A percentile compares a stretch with the other conserved stretches of the same genome.
Conservation (phyloP, 2,797 vertebrate genomes). For the Danio kyathit region DNA sequence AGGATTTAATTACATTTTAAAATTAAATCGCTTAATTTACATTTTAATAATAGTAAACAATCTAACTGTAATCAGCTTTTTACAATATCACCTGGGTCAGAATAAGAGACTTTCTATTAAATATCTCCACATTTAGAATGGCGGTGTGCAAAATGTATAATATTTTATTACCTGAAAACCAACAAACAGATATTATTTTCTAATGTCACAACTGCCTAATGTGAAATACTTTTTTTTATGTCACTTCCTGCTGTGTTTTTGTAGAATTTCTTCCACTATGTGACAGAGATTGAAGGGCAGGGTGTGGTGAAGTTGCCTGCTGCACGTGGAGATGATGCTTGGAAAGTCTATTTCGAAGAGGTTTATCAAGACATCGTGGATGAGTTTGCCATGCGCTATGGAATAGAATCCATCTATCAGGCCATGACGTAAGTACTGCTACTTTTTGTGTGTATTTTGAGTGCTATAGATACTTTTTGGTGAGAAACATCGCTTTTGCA, state of each 20-base stretch:
- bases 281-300: conserved; percentile 87
- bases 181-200: neutral
- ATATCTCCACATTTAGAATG: neutral
- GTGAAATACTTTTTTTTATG: neutral
- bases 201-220: neutral
- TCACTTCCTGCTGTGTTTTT: conserved; percentile 43
- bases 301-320: conserved; percentile 88
- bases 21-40: too few species aligned
- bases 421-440: conserved; percentile 95
- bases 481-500: too few species aligned
- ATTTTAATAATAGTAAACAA: neutral
- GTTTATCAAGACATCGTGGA: conserved; percentile 94
- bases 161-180: neutral
- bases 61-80: neutral
- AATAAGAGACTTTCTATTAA: neutral
- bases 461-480: neutral
- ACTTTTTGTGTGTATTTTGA: conserved; percentile 13
- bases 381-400: conserved; percentile 97
- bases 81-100: neutral
- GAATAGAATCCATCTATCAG: conserved; percentile 96
- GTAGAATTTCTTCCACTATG: conserved; percentile 93
- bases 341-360: conserved; percentile 98
- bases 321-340: conserved; percentile 91
- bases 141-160: neutral
- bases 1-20: too few species aligned